Percentiles rank a stretch among this genome's conserved stretches.
Evolutionary conservation across 2,797 vertebrate species (phyloP).

Genomic region (Smutsia temminckii): DNA sequence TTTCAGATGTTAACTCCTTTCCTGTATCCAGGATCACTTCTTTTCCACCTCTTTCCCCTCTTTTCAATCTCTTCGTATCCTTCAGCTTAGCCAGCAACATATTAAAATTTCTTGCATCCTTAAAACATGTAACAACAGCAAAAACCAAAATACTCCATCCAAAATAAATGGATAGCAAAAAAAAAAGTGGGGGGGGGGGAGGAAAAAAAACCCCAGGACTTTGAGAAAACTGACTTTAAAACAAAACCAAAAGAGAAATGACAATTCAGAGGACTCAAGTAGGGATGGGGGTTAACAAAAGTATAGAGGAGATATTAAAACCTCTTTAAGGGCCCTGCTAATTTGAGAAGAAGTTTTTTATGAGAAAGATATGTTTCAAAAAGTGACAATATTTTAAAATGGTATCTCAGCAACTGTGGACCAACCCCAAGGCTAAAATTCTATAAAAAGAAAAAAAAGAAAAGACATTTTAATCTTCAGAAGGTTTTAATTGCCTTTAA

Average conservation of each 20-base stretch:
- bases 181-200: background rate
- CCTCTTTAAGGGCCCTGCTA: background rate
- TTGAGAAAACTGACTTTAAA: background rate
- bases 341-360: background rate
- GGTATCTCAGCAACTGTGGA: background rate
- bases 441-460: background rate
- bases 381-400: slow-evolving; percentile 31
- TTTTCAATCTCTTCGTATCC: background rate
- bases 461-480: slow-evolving; percentile 37
- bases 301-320: background rate
- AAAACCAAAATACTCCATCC: background rate
- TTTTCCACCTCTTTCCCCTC: background rate
- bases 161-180: background rate
- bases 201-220: background rate
- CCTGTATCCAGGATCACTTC: background rate
- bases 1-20: background rate
- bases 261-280: background rate
- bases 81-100: background rate
- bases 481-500: slow-evolving; percentile 61
- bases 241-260: background rate
- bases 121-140: background rate
- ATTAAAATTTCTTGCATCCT: background rate
- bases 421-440: background rate
- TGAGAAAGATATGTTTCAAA: slow-evolving; percentile 12
- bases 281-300: background rate